phyloP scores from a whole-genome alignment of 2,797 vertebrate species.

The Manis javanica region DNA sequence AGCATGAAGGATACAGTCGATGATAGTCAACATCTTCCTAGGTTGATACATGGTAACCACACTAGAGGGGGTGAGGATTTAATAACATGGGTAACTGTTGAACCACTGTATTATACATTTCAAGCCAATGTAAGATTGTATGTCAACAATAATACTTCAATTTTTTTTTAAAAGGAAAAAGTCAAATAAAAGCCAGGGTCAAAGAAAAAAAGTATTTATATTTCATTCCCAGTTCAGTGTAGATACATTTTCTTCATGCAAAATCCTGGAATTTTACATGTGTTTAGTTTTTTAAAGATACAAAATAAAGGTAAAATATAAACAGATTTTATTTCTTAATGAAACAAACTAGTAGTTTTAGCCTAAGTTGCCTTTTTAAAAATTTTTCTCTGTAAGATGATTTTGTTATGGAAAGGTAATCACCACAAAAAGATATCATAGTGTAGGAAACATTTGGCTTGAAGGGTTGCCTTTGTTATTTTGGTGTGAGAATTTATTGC shows the following conservation, averaged over 20 bases:
- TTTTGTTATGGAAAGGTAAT: conserved; percentile 55
- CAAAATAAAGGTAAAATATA: conserved; percentile 46
- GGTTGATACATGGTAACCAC: no score
- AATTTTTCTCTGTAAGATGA: conserved; percentile 24
- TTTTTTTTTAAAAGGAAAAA: no score
- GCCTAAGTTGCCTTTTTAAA: not conserved
- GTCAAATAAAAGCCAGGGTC: no score
- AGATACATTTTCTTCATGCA: not conserved
- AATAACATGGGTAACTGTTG: no score
- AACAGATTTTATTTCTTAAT: conserved; percentile 49
- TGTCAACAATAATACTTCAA: no score
- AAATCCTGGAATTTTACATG: conserved; percentile 28
- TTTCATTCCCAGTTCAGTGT: not conserved
- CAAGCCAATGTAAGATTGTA: no score
- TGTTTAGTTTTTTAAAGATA: conserved; percentile 44
- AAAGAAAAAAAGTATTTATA: not conserved
- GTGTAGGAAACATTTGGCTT: conserved; percentile 33
- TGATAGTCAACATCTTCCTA: no score
- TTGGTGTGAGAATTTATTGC: not conserved
- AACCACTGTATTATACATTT: no score
- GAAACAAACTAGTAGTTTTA: conserved; percentile 26
- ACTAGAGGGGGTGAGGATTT: no score
- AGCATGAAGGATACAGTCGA: no score
- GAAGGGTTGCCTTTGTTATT: conserved; percentile 16
- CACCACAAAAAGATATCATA: not conserved